These are phyloP conservation scores for Mylabris sibirica DNA, from an alignment of 2,888 invertebrate species.

Conservation along the genomic window DNA sequence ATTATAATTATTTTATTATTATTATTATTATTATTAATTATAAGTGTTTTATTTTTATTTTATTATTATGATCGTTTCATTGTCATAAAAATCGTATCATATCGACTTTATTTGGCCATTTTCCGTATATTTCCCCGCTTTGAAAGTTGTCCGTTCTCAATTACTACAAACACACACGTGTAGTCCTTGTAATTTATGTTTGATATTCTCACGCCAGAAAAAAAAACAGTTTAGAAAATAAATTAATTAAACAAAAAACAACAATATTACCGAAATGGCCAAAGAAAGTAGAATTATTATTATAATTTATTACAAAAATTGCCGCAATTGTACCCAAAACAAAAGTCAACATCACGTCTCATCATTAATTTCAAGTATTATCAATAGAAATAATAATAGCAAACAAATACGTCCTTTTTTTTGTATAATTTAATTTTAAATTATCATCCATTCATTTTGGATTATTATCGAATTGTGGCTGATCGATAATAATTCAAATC, in stretches of 20 bases:
- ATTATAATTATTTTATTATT: conserved; percentile 32
- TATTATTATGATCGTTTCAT: conserved; percentile 22
- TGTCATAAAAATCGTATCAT: conserved; percentile 11
- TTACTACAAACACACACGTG: conserved; percentile 6
- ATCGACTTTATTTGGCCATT: conserved; percentile 41
- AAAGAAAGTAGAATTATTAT: conserved; percentile 35
- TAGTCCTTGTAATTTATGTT: conserved; percentile 11
- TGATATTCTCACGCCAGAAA: neutral
- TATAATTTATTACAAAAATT: conserved; percentile 20
- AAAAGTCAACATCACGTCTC: conserved; percentile 27
- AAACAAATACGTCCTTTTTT: conserved; percentile 10
- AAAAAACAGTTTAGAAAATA: conserved; percentile 17
- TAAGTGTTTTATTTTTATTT: conserved; percentile 45
- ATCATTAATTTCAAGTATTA: conserved; percentile 28
- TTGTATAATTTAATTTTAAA: conserved; percentile 2
- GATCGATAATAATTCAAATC: conserved; percentile 7
- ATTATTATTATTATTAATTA: conserved; percentile 38
- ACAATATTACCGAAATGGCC: conserved; percentile 29
- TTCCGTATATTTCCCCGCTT: neutral
- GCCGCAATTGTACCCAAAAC: conserved; percentile 8
- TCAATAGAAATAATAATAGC: conserved; percentile 18
- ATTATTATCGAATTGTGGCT: conserved; percentile 8
- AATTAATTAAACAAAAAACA: no score
- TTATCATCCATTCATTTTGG: neutral
- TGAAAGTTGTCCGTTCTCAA: conserved; percentile 8